These are phyloP conservation scores for Napeogenes sylphis DNA, from an alignment of 2,888 invertebrate genomes.

Conservation along the genomic window DNA sequence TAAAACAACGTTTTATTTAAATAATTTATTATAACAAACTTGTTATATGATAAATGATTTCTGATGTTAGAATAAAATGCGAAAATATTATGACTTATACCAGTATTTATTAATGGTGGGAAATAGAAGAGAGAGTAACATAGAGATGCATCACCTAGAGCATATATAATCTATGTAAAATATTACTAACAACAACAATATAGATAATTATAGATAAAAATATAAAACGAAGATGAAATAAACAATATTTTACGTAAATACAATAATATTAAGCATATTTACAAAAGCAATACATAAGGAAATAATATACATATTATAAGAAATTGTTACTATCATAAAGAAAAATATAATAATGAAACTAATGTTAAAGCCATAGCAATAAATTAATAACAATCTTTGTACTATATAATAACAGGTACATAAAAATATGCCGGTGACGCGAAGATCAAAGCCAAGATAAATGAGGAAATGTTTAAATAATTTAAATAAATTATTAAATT, in stretches of 20 bases:
- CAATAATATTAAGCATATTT: slow-evolving; percentile 64
- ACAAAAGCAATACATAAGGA: slow-evolving; percentile 55
- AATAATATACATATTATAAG: background rate
- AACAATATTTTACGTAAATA: slow-evolving; percentile 68
- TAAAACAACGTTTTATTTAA: slow-evolving; percentile 3
- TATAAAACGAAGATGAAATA: slow-evolving; percentile 54
- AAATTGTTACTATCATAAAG: background rate
- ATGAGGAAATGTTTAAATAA: slow-evolving; percentile 42
- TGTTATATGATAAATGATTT: slow-evolving; percentile 14
- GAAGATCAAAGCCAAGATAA: slow-evolving; percentile 23
- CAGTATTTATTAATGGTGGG: slow-evolving; percentile 24
- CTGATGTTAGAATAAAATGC: slow-evolving; percentile 19
- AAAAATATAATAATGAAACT: slow-evolving; percentile 29
- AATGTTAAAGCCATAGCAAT: slow-evolving; percentile 58
- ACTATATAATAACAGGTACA: slow-evolving; percentile 44
- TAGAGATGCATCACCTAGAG: slow-evolving; percentile 30
- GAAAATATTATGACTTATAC: slow-evolving; percentile 14
- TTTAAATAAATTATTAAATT: slow-evolving; percentile 66
- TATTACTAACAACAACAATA: slow-evolving; percentile 1
- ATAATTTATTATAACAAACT: slow-evolving; percentile 9
- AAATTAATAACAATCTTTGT: slow-evolving; percentile 51
- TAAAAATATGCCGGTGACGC: slow-evolving; percentile 32
- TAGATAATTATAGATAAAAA: slow-evolving; percentile 28
- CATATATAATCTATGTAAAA: slow-evolving; percentile 16
- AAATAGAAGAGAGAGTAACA: slow-evolving; percentile 25